Base-by-base conservation (phyloP, 2,797 vertebrate genomes). In the Argyrosomus regius region DNA sequence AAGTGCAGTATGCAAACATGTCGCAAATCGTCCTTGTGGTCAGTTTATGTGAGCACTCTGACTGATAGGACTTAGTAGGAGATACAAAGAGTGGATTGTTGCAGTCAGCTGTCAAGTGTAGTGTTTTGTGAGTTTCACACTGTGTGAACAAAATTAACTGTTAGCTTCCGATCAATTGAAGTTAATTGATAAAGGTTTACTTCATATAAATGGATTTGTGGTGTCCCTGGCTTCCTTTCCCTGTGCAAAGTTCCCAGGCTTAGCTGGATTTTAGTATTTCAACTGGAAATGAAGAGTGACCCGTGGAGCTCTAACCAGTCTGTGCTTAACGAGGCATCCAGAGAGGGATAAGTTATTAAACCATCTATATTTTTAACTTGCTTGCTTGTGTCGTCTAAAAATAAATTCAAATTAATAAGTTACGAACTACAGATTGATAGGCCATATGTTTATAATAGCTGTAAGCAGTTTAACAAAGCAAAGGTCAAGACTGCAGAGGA, bases 401-500 rank as follows among this genome's bases (percentile, higher is more conserved):
- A 39, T 39, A 61, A 58, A 31, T 13, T n/a, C 18, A 26, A 43
- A 77, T 73, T 0, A 58, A 77, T 70, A 80, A 54, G 31, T 65
- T 43, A 77, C 72, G 72, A 58, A 58, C 28, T 56, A 13, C 0
- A 24, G 56, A 53, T 61, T 35, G 58, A 61, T 41, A 28, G 52
- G 50, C 56, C 57, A 46, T 58, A 53, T 71, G 64, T 68, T 76
- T 54, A 43, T 72, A 17, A 26, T 68, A 53, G 75, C 61, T 78
- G 61, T 59, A 39, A 67, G 60, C 66, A 63, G 39, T 72, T 61
- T 43, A 54, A 75, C 65, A 81, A 61, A 66, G 56, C 60, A 41
- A 78, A 58, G 72, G 75, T 72, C 66, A 75, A 48, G 58, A 9
- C 72, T 68, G 56, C 48, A 69, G 20, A 73, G n/a, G 22, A 67